Conservation (phyloP, 2,888 invertebrate genomes). For the Calephelis perditalis region DNA sequence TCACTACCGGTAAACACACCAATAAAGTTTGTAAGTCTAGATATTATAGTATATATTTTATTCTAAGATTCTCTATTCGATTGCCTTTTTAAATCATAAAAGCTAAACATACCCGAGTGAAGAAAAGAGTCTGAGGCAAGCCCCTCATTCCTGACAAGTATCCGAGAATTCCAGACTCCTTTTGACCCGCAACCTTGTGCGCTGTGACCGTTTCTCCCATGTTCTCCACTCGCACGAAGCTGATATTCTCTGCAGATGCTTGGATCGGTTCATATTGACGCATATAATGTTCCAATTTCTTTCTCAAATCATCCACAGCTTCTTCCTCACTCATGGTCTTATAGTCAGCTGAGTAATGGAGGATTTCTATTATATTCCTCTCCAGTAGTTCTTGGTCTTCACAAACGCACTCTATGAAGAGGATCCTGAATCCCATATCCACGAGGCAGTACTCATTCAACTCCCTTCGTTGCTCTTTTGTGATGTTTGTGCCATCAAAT, state of each 20-base stretch:
- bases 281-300: conserved; percentile 91
- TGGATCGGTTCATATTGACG: conserved; percentile 89
- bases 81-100: too few relatives aligned
- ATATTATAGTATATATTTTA: too few relatives aligned
- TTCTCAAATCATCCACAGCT: conserved; percentile 88
- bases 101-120: conserved; percentile 86
- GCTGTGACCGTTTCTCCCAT: conserved; percentile 84
- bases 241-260: conserved; percentile 75
- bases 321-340: conserved; percentile 85
- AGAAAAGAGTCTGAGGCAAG: conserved; percentile 90
- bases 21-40: too few relatives aligned
- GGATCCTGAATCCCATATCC: conserved; percentile 88
- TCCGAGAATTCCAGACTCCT: conserved; percentile 90
- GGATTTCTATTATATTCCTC: conserved; percentile 82
- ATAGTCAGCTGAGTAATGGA: conserved; percentile 93
- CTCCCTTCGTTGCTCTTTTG: conserved; percentile 86
- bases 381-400: conserved; percentile 81
- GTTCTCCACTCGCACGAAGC: conserved; percentile 68
- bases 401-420: conserved; percentile 95
- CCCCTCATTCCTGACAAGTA: conserved; percentile 93
- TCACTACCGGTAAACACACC: too few relatives aligned
- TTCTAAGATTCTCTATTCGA: too few relatives aligned
- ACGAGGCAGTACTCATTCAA: conserved; percentile 84
- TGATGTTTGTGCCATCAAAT: conserved; percentile 95
- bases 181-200: conserved; percentile 85